These are phyloP conservation scores for Chamaetylas fuelleborni DNA, from an alignment of 2,113 vertebrate species.

Conservation along the genomic window DNA sequence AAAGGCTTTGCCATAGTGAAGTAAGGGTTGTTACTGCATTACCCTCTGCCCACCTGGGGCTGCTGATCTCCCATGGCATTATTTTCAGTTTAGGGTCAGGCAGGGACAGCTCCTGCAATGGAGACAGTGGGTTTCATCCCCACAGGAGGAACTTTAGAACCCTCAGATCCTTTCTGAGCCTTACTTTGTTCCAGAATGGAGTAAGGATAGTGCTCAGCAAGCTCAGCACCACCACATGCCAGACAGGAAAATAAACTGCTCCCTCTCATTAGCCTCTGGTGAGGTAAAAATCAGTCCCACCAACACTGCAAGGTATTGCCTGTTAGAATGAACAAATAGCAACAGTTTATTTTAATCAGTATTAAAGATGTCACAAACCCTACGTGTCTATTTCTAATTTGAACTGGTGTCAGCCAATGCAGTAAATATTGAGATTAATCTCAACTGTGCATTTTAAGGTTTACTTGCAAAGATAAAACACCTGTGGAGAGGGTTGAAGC, in stretches of 20 bases:
- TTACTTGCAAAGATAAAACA: slow-evolving; percentile 37
- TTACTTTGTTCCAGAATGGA: neutral
- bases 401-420: slow-evolving; percentile 10
- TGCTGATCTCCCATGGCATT: neutral
- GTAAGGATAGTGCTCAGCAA: neutral
- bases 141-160: neutral
- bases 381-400: neutral
- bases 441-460: slow-evolving; percentile 31
- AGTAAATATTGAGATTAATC: slow-evolving; percentile 38
- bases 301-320: neutral
- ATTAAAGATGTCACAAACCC: neutral
- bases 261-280: neutral
- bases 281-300: neutral
- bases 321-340: neutral
- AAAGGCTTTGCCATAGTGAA: neutral
- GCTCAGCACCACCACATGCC: neutral
- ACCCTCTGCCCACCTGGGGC: neutral
- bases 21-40: neutral
- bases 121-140: neutral
- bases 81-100: neutral
- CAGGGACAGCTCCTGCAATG: neutral
- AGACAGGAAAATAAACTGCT: neutral
- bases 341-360: slow-evolving; percentile 6
- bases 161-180: neutral
- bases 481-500: neutral